Evolutionary conservation across 2,888 invertebrate genomes (phyloP).

Genomic region (Drosophila stalkeri): DNA sequence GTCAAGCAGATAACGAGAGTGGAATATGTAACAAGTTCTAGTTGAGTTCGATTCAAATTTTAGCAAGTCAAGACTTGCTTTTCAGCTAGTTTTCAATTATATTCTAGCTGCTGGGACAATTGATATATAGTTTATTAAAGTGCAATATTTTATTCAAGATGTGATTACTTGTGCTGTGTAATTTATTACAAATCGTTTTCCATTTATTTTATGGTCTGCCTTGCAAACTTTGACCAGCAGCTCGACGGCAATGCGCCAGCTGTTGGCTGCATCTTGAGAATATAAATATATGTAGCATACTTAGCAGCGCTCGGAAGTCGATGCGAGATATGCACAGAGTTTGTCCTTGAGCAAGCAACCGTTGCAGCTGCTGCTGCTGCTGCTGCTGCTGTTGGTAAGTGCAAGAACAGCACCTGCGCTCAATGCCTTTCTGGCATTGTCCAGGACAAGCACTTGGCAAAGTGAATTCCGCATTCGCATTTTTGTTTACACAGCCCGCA

Average conservation of each 20-base stretch:
- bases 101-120: not conserved
- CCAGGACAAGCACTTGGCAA: slow-evolving; percentile 31
- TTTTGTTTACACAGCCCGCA: slow-evolving; percentile 36
- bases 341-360: slow-evolving; percentile 52
- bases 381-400: slow-evolving; percentile 41
- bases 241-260: too few relatives aligned
- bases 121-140: not conserved
- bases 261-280: slow-evolving; percentile 1
- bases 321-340: slow-evolving; percentile 4
- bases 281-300: slow-evolving; percentile 32
- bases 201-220: not conserved
- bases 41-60: too few relatives aligned
- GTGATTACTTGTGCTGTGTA: not conserved
- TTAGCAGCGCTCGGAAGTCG: slow-evolving; percentile 11
- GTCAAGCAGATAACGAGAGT: slow-evolving; percentile 1
- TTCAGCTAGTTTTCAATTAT: not conserved
- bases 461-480: slow-evolving; percentile 31
- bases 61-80: too few relatives aligned
- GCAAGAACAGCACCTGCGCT: slow-evolving; percentile 64
- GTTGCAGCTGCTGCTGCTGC: not conserved
- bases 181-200: slow-evolving; percentile 6
- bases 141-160: not conserved
- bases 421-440: slow-evolving; percentile 66
- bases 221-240: slow-evolving; percentile 12
- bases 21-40: not conserved